Conservation (phyloP, 1,140 invertebrate genomes). For the Bombus terrestris region DNA sequence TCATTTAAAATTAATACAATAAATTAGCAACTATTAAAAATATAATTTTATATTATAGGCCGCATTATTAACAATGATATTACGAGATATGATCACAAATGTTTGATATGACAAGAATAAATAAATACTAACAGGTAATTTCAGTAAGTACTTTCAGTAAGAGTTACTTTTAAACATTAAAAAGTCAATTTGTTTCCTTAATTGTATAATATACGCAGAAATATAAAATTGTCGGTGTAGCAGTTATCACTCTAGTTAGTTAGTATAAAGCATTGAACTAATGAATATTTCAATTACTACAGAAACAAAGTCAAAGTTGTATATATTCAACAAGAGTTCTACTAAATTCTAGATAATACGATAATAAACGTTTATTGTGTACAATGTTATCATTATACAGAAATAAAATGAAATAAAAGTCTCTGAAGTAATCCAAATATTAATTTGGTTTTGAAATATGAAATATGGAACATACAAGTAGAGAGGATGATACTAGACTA, state of each 20-base stretch:
- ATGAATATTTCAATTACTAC: neutral
- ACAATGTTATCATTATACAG: neutral
- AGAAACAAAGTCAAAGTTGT: neutral
- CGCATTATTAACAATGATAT: neutral
- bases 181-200: neutral
- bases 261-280: neutral
- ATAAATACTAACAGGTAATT: constrained; percentile 33
- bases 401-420: neutral
- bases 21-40: neutral
- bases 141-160: neutral
- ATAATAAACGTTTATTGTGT: neutral
- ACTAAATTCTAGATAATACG: neutral
- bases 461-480: neutral
- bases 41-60: neutral
- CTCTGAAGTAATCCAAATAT: neutral
- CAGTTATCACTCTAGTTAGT: no score
- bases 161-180: constrained; percentile 1
- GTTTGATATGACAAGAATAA: constrained; percentile 20
- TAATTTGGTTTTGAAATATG: neutral
- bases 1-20: neutral
- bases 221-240: neutral
- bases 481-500: neutral
- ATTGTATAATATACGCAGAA: neutral
- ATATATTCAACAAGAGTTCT: neutral
- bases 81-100: constrained; percentile 3